phyloP scores from a whole-genome alignment of 1,140 invertebrate species.

The Triops cancriformis region DNA sequence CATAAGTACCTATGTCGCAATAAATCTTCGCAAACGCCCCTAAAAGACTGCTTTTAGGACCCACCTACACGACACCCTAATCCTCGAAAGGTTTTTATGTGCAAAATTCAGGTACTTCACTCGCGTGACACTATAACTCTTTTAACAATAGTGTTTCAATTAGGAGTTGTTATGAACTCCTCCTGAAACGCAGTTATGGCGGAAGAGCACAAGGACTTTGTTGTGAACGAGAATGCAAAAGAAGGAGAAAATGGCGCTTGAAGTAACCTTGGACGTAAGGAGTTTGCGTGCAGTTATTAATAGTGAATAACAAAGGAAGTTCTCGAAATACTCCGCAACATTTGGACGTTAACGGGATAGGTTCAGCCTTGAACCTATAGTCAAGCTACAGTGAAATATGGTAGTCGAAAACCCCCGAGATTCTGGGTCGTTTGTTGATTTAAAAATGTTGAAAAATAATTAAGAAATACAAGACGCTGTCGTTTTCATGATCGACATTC shows the following conservation, averaged over 20 bases:
- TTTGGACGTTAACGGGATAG: background rate
- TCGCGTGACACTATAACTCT: background rate
- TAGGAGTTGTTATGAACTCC: background rate
- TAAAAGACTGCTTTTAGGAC: background rate
- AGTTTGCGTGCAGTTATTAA: background rate
- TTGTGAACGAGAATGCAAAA: background rate
- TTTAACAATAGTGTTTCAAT: background rate
- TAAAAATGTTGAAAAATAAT: too few species aligned
- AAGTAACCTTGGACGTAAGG: background rate
- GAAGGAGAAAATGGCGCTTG: background rate
- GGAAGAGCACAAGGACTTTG: background rate
- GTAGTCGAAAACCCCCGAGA: too few species aligned
- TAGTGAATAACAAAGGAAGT: background rate
- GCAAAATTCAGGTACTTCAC: background rate
- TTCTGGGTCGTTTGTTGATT: too few species aligned
- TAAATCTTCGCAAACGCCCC: background rate
- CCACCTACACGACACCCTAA: background rate
- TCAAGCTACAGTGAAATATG: too few species aligned
- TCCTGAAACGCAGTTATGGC: background rate
- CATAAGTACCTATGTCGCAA: background rate
- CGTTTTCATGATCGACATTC: too few species aligned
- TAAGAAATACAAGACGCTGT: too few species aligned
- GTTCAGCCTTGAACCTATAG: background rate
- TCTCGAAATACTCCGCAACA: background rate
- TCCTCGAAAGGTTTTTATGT: background rate